Percentiles rank a stretch among this genome's conserved stretches.
These are phyloP conservation scores for Agrotis exclamationis DNA, from an alignment of 2,888 invertebrate species.

Conservation along the genomic window DNA sequence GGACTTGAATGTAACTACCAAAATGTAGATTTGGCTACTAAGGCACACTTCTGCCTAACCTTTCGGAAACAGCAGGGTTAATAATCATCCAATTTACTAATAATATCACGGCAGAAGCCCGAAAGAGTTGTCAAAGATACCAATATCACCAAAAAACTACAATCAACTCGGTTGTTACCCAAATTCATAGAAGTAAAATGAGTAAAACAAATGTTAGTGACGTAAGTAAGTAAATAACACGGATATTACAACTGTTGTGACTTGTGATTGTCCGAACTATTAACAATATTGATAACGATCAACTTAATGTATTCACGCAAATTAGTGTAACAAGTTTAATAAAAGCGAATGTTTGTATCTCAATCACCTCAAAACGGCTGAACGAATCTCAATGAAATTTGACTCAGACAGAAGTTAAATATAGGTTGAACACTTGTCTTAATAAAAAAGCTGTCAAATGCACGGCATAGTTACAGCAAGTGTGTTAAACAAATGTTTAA, in stretches of 20 bases:
- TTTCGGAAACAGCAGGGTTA: neutral
- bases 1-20: neutral
- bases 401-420: too few species aligned
- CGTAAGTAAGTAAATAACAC: slow-evolving; percentile 10
- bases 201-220: slow-evolving; percentile 5
- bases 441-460: too few species aligned
- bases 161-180: neutral
- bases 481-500: too few species aligned
- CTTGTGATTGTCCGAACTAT: neutral
- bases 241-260: neutral
- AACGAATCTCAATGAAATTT: too few species aligned
- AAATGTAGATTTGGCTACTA: neutral
- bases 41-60: neutral
- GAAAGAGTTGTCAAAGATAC: too few species aligned
- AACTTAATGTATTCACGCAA: neutral
- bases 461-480: too few species aligned
- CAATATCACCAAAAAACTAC: neutral
- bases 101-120: too few species aligned
- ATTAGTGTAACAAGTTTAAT: too few species aligned
- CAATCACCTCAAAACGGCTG: too few species aligned
- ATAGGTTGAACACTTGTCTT: too few species aligned
- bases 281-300: slow-evolving; percentile 28
- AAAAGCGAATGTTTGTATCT: too few species aligned
- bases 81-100: neutral
- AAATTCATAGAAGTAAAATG: neutral